Evolutionary conservation across 1,140 invertebrate species (phyloP), one percentile per base, ranked within the genome.

Genomic region (Asobara japonica): DNA sequence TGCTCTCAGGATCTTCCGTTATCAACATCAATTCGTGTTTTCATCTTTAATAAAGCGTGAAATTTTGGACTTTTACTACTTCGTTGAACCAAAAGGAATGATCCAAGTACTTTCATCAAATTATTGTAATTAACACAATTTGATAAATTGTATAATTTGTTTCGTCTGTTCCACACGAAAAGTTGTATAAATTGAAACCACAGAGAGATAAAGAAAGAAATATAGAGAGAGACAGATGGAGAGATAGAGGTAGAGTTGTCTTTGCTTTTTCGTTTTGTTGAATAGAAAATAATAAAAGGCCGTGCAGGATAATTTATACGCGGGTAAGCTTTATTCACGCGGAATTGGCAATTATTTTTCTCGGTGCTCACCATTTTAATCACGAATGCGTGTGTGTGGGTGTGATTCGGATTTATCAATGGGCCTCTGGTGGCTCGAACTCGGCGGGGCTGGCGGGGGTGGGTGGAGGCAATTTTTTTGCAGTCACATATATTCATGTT

Each of bases 311-410:
- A 65, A 36, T 51, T 62, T 71, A 60, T 64, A 78, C 76, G 79
- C 79, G 77, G 66, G 71, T 80, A 80, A 80, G 71, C 74, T 66
- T 72, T 71, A 75, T 77, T 79, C 79, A 82, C 78, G 79, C 77
- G 79, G 74, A 79, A 68, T 66, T 70, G 16, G 65, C 68, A 71
- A 76, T 65, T 73, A 65, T 70, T 69, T 82, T 68, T 70, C 85
- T 86, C 84, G 85, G 84, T 86, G 86, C 86, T 88, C 86, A 86
- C 85, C 85, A 86, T 86, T 80, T 78, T 78, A 75, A 33, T 85
- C 82, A 82, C 79, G 83, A 77, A 82, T 78, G 81, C 78, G 78
- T 80, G 79, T 81, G 78, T 82, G 79, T 80, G 77, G 61, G 75
- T 81, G 77, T 79, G 78, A 79, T 73, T 79, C 78, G 75, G 74